Evolutionary conservation across 2,113 vertebrate species (phyloP).

Genomic region (Apteryx owenii): DNA sequence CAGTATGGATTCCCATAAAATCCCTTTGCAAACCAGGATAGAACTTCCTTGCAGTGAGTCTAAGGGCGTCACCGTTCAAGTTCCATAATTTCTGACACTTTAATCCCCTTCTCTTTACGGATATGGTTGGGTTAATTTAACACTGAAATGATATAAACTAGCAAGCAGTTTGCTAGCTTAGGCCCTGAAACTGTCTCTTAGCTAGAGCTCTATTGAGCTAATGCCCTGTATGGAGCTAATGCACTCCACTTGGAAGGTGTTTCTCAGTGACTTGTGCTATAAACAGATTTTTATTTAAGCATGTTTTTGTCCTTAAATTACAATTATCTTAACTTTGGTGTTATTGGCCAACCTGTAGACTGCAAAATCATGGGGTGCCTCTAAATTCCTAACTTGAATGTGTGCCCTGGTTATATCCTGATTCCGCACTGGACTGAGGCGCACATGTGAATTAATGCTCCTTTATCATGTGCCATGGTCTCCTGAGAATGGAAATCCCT

Average conservation of each 20-base stretch:
- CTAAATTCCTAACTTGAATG: neutral
- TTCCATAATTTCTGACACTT: neutral
- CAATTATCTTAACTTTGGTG: neutral
- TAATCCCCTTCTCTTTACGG: neutral
- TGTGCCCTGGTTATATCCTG: fast-evolving
- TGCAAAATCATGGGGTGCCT: neutral
- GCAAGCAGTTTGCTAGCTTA: neutral
- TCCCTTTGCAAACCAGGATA: neutral
- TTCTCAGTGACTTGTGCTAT: neutral
- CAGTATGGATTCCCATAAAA: neutral
- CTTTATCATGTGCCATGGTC: neutral
- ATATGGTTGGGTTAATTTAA: neutral
- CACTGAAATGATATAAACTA: neutral
- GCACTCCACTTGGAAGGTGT: neutral
- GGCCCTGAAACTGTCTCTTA: neutral
- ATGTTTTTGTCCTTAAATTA: neutral
- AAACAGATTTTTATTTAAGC: neutral
- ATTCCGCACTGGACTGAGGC: neutral
- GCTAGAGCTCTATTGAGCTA: neutral
- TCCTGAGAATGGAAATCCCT: neutral
- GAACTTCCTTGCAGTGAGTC: neutral
- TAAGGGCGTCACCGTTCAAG: neutral
- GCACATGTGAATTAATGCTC: neutral
- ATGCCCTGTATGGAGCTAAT: neutral
- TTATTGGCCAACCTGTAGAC: neutral